phyloP scores from a whole-genome alignment of 2,113 vertebrate genomes.

The Oxyruncus cristatus region DNA sequence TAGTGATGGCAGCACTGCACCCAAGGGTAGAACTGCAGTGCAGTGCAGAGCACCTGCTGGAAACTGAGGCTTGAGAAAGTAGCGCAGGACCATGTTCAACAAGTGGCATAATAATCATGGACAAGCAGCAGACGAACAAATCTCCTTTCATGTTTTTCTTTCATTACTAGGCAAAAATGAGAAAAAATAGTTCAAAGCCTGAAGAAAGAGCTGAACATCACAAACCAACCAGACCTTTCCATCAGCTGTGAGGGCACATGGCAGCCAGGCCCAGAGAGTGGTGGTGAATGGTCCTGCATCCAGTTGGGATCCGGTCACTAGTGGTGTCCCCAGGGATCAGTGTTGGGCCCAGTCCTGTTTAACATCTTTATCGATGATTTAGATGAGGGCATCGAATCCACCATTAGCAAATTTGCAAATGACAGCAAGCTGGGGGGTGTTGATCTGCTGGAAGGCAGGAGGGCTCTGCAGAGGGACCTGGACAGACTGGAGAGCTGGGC shows the following conservation, averaged over 20 bases:
- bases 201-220: conserved; percentile 7
- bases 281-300: no score
- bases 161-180: conserved; percentile 39
- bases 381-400: no score
- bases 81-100: not conserved
- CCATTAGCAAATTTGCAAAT: no score
- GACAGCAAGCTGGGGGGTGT: no score
- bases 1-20: not conserved
- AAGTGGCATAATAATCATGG: not conserved
- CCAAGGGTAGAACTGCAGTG: not conserved
- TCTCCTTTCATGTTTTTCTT: not conserved
- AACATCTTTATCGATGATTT: no score
- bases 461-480: no score
- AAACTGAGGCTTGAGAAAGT: not conserved
- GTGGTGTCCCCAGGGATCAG: no score
- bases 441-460: no score
- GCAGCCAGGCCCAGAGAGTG: no score
- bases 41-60: not conserved
- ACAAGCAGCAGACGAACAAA: not conserved
- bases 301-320: no score
- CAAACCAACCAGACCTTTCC: not conserved
- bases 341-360: no score
- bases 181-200: not conserved
- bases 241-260: not conserved
- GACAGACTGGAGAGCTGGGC: no score